A percentile compares a stretch with the other conserved stretches of the same genome.
Evolutionary conservation across 2,797 vertebrate genomes (phyloP).

Genomic region (Pantherophis vulpinus): DNA sequence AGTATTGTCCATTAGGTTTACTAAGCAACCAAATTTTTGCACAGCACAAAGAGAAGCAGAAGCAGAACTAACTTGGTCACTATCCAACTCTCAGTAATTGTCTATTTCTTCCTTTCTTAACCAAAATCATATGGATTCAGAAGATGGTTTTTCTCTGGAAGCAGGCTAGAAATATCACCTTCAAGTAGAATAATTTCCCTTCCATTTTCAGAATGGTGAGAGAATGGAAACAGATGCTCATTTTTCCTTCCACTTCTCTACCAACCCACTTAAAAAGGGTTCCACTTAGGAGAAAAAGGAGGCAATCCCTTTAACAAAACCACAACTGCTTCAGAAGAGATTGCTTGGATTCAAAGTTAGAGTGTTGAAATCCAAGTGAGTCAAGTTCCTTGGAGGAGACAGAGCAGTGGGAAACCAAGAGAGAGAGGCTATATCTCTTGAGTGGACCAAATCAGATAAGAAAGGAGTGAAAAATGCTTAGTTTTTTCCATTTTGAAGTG

Average conservation of each 20-base stretch:
- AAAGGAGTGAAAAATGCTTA: neutral
- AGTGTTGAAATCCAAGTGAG: neutral
- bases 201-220: neutral
- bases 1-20: neutral
- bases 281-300: neutral
- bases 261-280: neutral
- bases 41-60: neutral
- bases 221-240: neutral
- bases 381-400: neutral
- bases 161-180: neutral
- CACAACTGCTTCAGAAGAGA: neutral
- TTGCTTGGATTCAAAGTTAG: neutral
- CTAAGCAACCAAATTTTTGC: neutral
- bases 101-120: neutral
- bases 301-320: neutral
- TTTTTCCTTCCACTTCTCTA: neutral
- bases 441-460: neutral
- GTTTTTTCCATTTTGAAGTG: neutral
- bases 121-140: neutral
- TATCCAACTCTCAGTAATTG: neutral
- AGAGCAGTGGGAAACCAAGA: neutral
- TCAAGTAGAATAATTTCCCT: neutral
- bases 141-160: neutral
- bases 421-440: neutral
- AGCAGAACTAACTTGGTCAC: neutral